Conservation (phyloP, 2,113 vertebrate genomes). For the Peromyscus polionotus region DNA sequence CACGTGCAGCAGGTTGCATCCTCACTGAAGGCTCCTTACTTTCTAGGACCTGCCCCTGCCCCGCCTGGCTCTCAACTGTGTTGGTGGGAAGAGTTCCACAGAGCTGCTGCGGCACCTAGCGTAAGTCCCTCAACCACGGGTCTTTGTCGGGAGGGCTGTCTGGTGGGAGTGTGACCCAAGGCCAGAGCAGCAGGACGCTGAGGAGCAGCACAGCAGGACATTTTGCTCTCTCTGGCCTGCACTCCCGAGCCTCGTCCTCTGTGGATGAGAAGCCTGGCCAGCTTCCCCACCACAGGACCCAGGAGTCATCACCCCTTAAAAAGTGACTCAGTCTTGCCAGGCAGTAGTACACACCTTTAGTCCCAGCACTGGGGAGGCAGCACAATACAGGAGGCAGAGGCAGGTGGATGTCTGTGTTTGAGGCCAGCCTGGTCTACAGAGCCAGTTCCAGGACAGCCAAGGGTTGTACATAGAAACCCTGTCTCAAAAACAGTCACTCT, state of each 20-base stretch:
- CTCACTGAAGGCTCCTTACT: background rate
- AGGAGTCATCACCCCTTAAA: conserved; percentile 36
- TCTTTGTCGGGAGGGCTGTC: background rate
- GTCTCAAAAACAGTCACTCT: background rate
- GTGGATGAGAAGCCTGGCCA: background rate
- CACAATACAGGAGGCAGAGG: background rate
- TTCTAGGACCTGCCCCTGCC: conserved; percentile 91
- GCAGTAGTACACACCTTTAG: background rate
- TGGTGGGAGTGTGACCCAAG: background rate
- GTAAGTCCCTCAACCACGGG: conserved; percentile 87
- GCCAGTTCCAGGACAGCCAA: background rate
- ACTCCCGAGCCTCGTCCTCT: background rate
- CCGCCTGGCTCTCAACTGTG: conserved; percentile 95
- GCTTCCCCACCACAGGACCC: background rate
- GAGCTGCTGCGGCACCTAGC: conserved; percentile 95
- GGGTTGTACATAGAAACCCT: background rate
- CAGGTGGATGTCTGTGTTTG: background rate
- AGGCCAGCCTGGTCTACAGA: background rate
- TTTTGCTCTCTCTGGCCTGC: background rate
- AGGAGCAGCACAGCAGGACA: background rate
- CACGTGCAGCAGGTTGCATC: rapidly evolving
- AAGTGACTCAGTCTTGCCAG: background rate
- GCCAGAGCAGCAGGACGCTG: background rate
- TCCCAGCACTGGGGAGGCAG: background rate
- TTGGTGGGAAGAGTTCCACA: conserved; percentile 95